Evolutionary conservation across 2,113 vertebrate species (phyloP), one percentile per base, ranked within the genome.

Genomic region (Dasyornis broadbenti): DNA sequence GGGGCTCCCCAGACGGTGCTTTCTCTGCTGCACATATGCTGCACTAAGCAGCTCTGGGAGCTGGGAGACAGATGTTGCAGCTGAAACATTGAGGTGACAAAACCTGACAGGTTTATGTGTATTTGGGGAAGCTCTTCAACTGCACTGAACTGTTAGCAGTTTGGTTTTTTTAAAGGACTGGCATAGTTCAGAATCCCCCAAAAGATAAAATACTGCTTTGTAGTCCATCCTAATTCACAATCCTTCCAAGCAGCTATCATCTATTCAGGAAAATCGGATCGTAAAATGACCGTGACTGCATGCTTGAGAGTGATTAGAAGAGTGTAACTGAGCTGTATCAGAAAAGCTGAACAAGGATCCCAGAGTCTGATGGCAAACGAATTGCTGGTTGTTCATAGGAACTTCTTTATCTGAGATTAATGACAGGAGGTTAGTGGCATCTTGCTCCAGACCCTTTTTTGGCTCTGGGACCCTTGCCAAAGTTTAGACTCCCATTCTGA

Each of bases 401-500:
- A 86, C 83, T 94, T 94, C 86, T 95, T 90, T 89, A 93, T 86
- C 86, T 42, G 16, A 66, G 39, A 76, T 86, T 94, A 85, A 84
- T 93, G 88, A 92, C 65, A 93, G 95, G 91, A 56, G 89, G 64
- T 94, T 91, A 79, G 72, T 95, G 91, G 45, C 89, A 63, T 81
- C 92, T 92, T 94, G 71, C 37, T 77, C 79, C 30, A 90, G 92
- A 96, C 70, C 94, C 71, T 87, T 93, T 94, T 70, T 91, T 91
- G 84, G 76, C 31, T 79, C 90, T 6, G 81, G 69, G 82, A 77
- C 86, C 28, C 89, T 91, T 89, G 94, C 91, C 95, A 83, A 79
- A 90, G 64, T 70, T 81, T 82, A 97, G 83, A 94, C 82, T 96
- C 59, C 82, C 89, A 7, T 68, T 73, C n/a, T 84, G 70, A 82